Conservation (phyloP, 2,888 invertebrate genomes). For the Amiota mariae region DNA sequence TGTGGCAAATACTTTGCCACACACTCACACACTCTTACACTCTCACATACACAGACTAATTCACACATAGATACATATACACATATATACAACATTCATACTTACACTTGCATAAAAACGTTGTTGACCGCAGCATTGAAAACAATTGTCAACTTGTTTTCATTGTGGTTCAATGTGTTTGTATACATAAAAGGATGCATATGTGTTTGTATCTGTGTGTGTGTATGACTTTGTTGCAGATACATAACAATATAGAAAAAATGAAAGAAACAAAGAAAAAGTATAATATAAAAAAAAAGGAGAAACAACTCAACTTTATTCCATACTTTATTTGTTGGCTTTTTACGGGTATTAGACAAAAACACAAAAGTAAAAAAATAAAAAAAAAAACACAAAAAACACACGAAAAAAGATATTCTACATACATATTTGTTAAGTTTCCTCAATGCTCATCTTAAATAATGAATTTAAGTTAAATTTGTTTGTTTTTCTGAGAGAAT, state of each 20-base stretch:
- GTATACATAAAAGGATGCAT: background rate
- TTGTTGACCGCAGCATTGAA: slow-evolving; percentile 61
- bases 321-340: no score
- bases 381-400: background rate
- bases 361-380: no score
- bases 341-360: no score
- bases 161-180: slow-evolving; percentile 1
- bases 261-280: no score
- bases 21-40: slow-evolving; percentile 21
- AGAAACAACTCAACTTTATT: no score
- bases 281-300: background rate
- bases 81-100: background rate
- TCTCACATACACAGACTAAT: slow-evolving; percentile 32
- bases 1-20: background rate
- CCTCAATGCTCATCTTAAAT: no score
- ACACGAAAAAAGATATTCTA: no score
- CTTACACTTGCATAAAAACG: background rate
- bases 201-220: no score
- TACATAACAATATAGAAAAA: background rate
- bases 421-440: no score
- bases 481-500: no score
- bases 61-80: slow-evolving; percentile 34
- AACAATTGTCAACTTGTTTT: slow-evolving; percentile 60
- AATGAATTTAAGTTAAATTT: no score
- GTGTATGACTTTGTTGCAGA: no score